Conservation (phyloP, 2,797 vertebrate genomes). For the Melopsittacus undulatus region DNA sequence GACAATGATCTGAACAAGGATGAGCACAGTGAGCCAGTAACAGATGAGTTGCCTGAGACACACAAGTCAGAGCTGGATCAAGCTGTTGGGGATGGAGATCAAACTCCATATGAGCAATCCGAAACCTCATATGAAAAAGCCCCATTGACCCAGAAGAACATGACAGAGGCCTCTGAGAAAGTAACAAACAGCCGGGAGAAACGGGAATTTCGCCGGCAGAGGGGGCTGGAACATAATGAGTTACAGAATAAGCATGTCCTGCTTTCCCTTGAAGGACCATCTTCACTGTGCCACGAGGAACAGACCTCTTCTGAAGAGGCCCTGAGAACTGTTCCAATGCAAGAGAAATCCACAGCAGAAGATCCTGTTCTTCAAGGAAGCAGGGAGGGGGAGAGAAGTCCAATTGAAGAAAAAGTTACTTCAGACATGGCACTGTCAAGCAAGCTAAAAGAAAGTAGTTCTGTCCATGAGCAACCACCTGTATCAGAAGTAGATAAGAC, state of each 20-base stretch:
- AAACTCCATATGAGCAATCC: not conserved
- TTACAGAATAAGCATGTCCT: constrained; percentile 84
- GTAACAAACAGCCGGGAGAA: constrained; percentile 86
- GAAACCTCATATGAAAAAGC: not conserved
- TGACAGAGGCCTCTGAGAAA: constrained; percentile 54
- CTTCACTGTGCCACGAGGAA: not conserved
- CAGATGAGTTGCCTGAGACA: constrained; percentile 2
- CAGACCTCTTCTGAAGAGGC: not conserved
- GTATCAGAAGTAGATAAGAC: not conserved
- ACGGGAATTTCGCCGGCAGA: constrained; percentile 87
- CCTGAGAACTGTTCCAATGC: not conserved
- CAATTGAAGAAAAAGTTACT: not conserved
- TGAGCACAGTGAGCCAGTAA: not conserved
- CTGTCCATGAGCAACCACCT: not conserved
- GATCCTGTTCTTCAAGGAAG: not conserved
- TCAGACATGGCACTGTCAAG: not conserved
- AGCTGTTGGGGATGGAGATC: not conserved
- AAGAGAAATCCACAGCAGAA: not conserved
- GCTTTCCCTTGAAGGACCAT: constrained; percentile 38
- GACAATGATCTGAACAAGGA: not conserved
- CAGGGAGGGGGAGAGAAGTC: not conserved
- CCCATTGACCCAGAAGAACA: not conserved
- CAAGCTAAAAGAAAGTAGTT: not conserved
- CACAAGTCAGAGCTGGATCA: not conserved
- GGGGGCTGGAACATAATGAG: constrained; percentile 93